Evolutionary conservation across 2,888 invertebrate species (phyloP).

Genomic region (Andrena trimmerana): DNA sequence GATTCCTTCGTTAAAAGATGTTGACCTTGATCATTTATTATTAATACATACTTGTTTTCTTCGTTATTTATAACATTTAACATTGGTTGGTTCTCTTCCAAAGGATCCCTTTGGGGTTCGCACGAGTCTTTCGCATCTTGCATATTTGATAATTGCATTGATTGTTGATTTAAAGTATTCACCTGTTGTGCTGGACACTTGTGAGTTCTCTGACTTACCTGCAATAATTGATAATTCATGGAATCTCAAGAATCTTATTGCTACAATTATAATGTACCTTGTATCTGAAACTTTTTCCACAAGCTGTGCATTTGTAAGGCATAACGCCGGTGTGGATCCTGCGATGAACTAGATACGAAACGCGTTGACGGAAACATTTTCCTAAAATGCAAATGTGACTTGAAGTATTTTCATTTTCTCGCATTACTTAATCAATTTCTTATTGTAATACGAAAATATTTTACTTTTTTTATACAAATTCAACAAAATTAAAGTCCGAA

Average conservation of each 20-base stretch:
- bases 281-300: constrained; percentile 93
- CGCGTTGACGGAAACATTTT: constrained; percentile 94
- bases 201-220: constrained; percentile 94
- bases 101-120: constrained; percentile 45
- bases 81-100: constrained; percentile 58
- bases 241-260: constrained; percentile 20
- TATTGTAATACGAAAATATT: neutral
- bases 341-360: constrained; percentile 93
- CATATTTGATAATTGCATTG: constrained; percentile 64
- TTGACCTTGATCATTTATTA: constrained; percentile 80
- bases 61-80: constrained; percentile 63
- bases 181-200: constrained; percentile 88
- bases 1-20: constrained; percentile 78
- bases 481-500: neutral
- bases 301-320: constrained; percentile 94
- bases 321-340: constrained; percentile 94
- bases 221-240: constrained; percentile 49
- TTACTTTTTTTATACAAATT: constrained; percentile 10
- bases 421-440: constrained; percentile 12
- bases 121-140: constrained; percentile 46
- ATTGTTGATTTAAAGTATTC: constrained; percentile 73
- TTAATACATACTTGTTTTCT: constrained; percentile 80
- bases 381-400: constrained; percentile 85
- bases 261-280: constrained; percentile 86
- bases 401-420: constrained; percentile 1